Percentiles rank a stretch among this genome's conserved stretches.
These are phyloP conservation scores for Falco punctatus DNA, from an alignment of 2,113 vertebrate genomes.

Conservation along the genomic window DNA sequence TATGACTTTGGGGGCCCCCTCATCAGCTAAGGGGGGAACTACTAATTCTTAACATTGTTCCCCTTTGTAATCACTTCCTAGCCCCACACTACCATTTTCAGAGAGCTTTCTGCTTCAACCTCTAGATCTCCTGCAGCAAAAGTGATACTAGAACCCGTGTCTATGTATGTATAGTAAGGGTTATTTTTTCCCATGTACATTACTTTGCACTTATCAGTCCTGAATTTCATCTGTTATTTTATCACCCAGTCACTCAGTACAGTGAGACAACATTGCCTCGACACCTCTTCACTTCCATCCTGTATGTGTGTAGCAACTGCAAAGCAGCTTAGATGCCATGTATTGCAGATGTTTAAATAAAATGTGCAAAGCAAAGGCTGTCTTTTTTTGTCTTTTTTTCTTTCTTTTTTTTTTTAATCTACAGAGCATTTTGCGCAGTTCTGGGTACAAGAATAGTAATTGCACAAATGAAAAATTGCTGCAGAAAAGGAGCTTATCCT, in stretches of 20 bases:
- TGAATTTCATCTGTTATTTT: slow-evolving; percentile 30
- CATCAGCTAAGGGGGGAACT: background rate
- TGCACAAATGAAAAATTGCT: background rate
- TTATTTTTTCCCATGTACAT: slow-evolving; percentile 21
- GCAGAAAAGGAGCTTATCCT: background rate
- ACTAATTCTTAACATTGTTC: background rate
- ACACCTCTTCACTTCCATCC: slow-evolving; percentile 1
- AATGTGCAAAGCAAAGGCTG: background rate
- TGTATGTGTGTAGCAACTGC: background rate
- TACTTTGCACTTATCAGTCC: background rate
- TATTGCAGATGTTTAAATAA: background rate
- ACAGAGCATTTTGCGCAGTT: background rate
- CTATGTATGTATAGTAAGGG: background rate
- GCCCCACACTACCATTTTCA: background rate
- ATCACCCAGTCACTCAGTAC: slow-evolving; percentile 40
- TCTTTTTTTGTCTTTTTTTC: background rate
- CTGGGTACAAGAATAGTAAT: background rate
- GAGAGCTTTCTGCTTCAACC: background rate
- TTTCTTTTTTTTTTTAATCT: background rate
- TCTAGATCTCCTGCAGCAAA: background rate
- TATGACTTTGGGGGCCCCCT: background rate
- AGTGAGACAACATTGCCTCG: background rate
- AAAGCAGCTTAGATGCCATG: background rate
- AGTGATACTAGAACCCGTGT: background rate
- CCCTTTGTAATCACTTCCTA: background rate